phyloP scores from a whole-genome alignment of 1,140 invertebrate genomes.

The honey bee (Apis mellifera) region DNA sequence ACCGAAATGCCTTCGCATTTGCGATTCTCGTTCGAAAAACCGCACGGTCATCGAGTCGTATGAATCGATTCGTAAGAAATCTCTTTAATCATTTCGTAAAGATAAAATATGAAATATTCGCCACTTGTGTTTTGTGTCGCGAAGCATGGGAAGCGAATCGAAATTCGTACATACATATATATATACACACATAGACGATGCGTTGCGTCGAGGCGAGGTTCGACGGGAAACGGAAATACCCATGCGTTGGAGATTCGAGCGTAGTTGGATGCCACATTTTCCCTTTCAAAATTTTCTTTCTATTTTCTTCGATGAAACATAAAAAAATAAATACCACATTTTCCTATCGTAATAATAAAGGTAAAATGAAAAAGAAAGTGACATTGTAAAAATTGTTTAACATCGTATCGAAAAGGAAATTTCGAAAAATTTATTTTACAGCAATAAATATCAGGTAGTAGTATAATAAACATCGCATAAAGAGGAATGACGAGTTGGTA shows the following conservation, averaged over 20 bases:
- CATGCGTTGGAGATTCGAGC: conserved; percentile 11
- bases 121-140: background rate
- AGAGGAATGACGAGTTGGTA: background rate
- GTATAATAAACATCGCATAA: no score
- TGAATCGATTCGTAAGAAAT: no score
- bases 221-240: conserved; percentile 21
- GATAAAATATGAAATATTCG: no score
- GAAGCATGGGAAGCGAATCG: no score
- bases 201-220: background rate
- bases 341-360: background rate
- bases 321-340: background rate
- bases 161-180: no score
- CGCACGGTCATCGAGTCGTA: background rate
- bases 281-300: background rate
- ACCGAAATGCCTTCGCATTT: background rate
- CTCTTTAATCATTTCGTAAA: no score
- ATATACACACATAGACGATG: no score
- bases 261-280: background rate
- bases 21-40: background rate
- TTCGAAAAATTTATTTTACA: no score
- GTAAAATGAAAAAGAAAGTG: no score
- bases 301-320: background rate
- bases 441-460: no score
- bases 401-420: no score
- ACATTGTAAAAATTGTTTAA: no score